These are phyloP conservation scores for Mythimna loreyi DNA, from an alignment of 2,888 invertebrate genomes.

Conservation along the genomic window DNA sequence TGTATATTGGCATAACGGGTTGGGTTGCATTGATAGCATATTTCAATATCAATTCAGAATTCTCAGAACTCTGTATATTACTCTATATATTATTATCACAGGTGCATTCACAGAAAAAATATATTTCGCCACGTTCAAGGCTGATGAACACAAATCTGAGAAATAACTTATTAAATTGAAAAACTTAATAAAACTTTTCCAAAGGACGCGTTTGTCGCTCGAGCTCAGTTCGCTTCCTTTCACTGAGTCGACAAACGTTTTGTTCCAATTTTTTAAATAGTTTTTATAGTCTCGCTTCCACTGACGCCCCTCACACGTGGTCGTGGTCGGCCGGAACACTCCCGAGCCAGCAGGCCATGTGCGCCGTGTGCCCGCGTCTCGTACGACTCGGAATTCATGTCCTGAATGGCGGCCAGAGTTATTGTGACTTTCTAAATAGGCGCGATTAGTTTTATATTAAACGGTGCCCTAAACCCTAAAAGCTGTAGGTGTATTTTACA, in stretches of 20 bases:
- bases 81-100: not conserved
- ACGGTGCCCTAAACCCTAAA: too few relatives aligned
- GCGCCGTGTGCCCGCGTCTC: slow-evolving; percentile 13
- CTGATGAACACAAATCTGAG: not conserved
- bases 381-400: slow-evolving; percentile 19
- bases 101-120: not conserved
- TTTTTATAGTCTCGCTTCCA: not conserved
- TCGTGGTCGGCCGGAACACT: slow-evolving; percentile 18
- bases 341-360: slow-evolving; percentile 26
- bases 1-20: not conserved
- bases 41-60: not conserved
- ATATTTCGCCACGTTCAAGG: not conserved
- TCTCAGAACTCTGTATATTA: not conserved
- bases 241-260: not conserved
- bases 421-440: slow-evolving; percentile 15
- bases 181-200: not conserved
- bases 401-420: not conserved
- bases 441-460: not conserved
- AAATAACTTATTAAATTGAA: slow-evolving; percentile 1
- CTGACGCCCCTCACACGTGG: slow-evolving; percentile 1
- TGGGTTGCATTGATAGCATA: slow-evolving; percentile 3
- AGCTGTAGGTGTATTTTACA: not conserved
- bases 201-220: not conserved
- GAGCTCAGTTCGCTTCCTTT: not conserved
- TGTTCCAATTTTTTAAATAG: not conserved